Percentiles rank a stretch among this genome's conserved stretches.
Evolutionary conservation across 2,888 invertebrate genomes (phyloP).

Genomic region (Mythimna pallens): DNA sequence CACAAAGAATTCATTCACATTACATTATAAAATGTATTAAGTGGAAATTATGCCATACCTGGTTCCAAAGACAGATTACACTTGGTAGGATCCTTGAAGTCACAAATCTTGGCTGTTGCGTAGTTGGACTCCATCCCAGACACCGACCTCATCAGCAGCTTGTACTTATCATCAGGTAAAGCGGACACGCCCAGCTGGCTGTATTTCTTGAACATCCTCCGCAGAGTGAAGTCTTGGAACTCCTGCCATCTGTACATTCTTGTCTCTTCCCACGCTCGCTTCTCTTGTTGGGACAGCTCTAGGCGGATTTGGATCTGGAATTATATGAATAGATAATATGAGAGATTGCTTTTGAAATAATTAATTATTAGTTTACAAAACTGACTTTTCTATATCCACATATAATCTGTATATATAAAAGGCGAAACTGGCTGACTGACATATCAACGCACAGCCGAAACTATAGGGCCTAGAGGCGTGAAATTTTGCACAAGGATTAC

Average conservation of each 20-base stretch:
- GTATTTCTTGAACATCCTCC: slow-evolving; percentile 94
- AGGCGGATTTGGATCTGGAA: slow-evolving; percentile 84
- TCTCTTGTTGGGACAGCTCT: slow-evolving; percentile 89
- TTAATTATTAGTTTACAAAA: too few relatives aligned
- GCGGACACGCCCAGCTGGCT: slow-evolving; percentile 94
- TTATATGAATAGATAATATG: neutral
- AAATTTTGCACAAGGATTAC: too few relatives aligned
- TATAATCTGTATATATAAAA: too few relatives aligned
- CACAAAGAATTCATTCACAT: too few relatives aligned
- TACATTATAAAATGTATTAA: neutral
- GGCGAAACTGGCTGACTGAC: too few relatives aligned
- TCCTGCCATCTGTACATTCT: slow-evolving; percentile 93
- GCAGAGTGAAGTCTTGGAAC: slow-evolving; percentile 92
- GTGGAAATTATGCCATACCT: slow-evolving; percentile 85
- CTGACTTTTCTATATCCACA: too few relatives aligned
- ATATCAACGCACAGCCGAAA: too few relatives aligned
- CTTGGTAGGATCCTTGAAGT: slow-evolving; percentile 91
- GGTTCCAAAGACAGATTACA: slow-evolving; percentile 94
- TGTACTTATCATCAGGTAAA: slow-evolving; percentile 92
- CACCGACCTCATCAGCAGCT: slow-evolving; percentile 91
- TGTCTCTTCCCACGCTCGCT: slow-evolving; percentile 92
- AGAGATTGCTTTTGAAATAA: too few relatives aligned
- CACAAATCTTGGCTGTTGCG: slow-evolving; percentile 94
- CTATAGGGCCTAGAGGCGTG: too few relatives aligned
- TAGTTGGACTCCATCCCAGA: slow-evolving; percentile 95